Evolutionary conservation across 2,113 vertebrate genomes (phyloP).

Genomic region (Pygathrix nemaeus): DNA sequence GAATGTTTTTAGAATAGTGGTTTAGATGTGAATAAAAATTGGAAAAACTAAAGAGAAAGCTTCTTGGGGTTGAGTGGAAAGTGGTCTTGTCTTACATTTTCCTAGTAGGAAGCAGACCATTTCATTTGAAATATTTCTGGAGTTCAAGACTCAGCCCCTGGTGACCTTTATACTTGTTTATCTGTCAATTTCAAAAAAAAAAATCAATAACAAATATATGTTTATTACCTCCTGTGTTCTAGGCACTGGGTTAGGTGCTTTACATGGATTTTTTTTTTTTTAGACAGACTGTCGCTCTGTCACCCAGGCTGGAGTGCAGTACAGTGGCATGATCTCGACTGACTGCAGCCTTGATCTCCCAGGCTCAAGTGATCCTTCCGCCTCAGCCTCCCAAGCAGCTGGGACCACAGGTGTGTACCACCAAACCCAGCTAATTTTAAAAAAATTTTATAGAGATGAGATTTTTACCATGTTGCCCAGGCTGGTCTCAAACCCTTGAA

Average conservation of each 20-base stretch:
- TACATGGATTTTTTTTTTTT: background rate
- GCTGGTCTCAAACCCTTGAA: too few species aligned
- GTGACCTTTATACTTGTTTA: slow-evolving; percentile 7
- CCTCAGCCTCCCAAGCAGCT: too few species aligned
- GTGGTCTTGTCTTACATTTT: background rate
- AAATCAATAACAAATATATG: background rate
- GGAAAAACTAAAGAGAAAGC: slow-evolving; percentile 43
- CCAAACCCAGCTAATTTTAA: too few species aligned
- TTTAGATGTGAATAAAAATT: slow-evolving; percentile 55
- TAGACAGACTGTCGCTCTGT: too few species aligned
- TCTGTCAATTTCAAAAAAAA: background rate
- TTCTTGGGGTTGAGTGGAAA: background rate
- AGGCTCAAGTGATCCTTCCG: too few species aligned
- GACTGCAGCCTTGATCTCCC: too few species aligned
- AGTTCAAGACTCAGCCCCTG: slow-evolving; percentile 23
- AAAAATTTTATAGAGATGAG: too few species aligned
- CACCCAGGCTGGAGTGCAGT: too few species aligned
- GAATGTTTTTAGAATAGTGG: background rate
- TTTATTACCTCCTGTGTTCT: background rate
- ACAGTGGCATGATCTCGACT: too few species aligned
- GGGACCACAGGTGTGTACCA: too few species aligned
- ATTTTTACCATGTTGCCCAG: too few species aligned
- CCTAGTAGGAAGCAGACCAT: background rate
- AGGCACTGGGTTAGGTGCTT: background rate
- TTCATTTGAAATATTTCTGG: slow-evolving; percentile 36